These are phyloP conservation scores for Spilogale gracilis DNA, from an alignment of 2,113 vertebrate species.

Conservation along the genomic window DNA sequence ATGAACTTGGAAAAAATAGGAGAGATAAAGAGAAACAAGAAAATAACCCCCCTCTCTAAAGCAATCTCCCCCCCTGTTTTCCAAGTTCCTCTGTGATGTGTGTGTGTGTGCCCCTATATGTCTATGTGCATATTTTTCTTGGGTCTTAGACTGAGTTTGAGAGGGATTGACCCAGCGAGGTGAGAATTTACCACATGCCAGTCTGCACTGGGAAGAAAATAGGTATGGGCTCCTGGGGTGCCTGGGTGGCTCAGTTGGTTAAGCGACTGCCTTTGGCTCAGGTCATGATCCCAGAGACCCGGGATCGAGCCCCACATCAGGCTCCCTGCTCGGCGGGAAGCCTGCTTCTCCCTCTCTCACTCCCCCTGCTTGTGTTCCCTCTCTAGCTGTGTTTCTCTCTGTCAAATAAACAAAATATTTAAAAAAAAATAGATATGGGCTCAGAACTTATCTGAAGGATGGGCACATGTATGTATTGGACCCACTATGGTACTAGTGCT, in stretches of 20 bases:
- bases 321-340: too few species aligned
- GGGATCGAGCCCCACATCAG: too few species aligned
- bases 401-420: too few species aligned
- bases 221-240: too few species aligned
- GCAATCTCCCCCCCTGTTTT: neutral
- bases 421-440: neutral
- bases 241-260: too few species aligned
- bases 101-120: accelerated
- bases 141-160: neutral
- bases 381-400: too few species aligned
- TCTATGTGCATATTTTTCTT: neutral
- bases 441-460: neutral
- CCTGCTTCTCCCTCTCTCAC: too few species aligned
- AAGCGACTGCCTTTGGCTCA: too few species aligned
- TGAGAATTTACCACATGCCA: neutral
- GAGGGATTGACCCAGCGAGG: neutral
- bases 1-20: neutral
- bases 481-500: neutral
- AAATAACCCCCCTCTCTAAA: neutral
- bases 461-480: accelerated
- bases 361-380: too few species aligned
- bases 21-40: neutral
- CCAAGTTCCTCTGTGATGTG: neutral
- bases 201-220: neutral
- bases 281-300: too few species aligned